phyloP scores from a whole-genome alignment of 2,888 invertebrate genomes.

The Seladonia tumulorum region DNA sequence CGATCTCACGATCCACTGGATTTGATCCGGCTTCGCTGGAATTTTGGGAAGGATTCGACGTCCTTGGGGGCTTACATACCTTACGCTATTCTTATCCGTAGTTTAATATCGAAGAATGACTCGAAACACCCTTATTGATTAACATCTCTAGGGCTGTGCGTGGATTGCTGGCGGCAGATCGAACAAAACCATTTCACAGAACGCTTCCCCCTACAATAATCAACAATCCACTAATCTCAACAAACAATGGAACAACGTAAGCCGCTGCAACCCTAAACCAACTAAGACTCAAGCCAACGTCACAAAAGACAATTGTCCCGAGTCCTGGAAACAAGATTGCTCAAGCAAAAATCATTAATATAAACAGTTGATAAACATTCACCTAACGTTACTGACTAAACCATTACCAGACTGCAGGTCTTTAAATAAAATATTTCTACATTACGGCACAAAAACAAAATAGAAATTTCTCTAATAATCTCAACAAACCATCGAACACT shows the following conservation, averaged over 20 bases:
- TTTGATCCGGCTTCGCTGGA: conserved; percentile 28
- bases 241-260: neutral
- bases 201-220: neutral
- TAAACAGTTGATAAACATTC: neutral
- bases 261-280: neutral
- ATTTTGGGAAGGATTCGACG: conserved; percentile 17
- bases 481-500: neutral
- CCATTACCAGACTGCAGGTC: neutral
- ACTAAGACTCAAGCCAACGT: neutral
- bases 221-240: neutral
- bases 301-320: neutral
- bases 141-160: conserved; percentile 22
- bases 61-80: conserved; percentile 20
- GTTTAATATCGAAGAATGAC: conserved; percentile 51
- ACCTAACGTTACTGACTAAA: neutral
- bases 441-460: neutral
- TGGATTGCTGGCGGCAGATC: neutral
- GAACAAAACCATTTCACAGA: neutral
- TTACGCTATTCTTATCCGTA: conserved; percentile 38
- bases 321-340: neutral
- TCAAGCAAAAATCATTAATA: neutral
- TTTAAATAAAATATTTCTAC: neutral
- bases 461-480: neutral
- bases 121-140: conserved; percentile 49
- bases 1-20: conserved; percentile 37